Evolutionary conservation across 2,888 invertebrate species (phyloP).

Genomic region (Drosophila mettleri): DNA sequence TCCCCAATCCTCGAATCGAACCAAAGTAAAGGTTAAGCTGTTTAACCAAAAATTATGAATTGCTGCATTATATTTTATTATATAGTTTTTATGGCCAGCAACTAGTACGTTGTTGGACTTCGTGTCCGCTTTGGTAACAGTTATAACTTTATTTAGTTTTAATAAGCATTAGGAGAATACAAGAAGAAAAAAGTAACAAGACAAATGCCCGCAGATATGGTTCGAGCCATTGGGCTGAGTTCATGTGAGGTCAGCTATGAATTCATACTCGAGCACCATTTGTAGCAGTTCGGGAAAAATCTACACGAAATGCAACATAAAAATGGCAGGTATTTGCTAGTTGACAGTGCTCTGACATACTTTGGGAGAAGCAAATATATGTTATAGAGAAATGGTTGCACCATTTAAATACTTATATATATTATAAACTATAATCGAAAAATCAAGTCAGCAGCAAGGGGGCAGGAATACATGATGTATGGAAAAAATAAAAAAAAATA

Average conservation of each 20-base stretch:
- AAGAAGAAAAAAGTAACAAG: not conserved
- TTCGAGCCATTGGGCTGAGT: conserved; percentile 39
- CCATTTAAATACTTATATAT: not conserved
- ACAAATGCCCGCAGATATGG: conserved; percentile 33
- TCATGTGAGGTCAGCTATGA: conserved; percentile 63
- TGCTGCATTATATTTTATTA: conserved; percentile 78
- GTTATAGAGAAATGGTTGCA: not conserved
- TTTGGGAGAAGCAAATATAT: too few species aligned
- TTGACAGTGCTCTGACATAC: conserved; percentile 27
- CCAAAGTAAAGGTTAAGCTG: conserved; percentile 77
- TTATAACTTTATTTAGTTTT: conserved; percentile 83
- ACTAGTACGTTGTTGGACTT: conserved; percentile 30
- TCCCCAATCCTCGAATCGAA: not conserved
- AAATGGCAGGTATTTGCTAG: conserved; percentile 26
- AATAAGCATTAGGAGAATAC: conserved; percentile 57
- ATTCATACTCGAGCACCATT: conserved; percentile 41
- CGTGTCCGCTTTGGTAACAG: conserved; percentile 60
- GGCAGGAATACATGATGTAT: too few species aligned
- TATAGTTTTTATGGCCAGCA: conserved; percentile 54
- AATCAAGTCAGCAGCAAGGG: too few species aligned
- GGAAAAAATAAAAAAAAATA: not conserved
- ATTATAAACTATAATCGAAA: not conserved
- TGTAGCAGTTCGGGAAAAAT: conserved; percentile 11
- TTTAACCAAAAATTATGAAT: conserved; percentile 83
- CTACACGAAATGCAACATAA: conserved; percentile 6